A percentile compares a stretch with the other conserved stretches of the same genome.
Conservation (phyloP, 2,797 vertebrate genomes). For the Mycteria americana region DNA sequence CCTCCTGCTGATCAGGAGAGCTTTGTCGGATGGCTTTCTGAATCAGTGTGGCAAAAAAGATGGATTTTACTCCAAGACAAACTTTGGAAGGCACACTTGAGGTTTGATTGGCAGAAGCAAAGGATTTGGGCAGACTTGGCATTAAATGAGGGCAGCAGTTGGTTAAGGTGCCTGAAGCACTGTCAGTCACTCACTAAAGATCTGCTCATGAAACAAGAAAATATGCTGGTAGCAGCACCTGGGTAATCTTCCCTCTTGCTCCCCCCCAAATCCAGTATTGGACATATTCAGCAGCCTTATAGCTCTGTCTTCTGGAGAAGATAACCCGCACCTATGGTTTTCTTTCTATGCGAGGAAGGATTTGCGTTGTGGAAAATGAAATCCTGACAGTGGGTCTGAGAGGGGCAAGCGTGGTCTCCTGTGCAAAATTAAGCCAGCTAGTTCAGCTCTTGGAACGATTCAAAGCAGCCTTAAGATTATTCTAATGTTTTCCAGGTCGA, state of each 20-base stretch:
- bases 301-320: background rate
- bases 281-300: background rate
- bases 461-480: background rate
- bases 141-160: slow-evolving; percentile 7
- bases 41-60: background rate
- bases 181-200: slow-evolving; percentile 16
- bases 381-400: background rate
- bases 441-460: background rate
- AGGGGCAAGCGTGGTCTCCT: background rate
- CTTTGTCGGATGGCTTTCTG: background rate
- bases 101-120: slow-evolving; percentile 15
- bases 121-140: background rate
- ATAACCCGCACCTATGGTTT: background rate
- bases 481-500: background rate
- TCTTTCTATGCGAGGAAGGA: background rate
- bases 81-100: slow-evolving; percentile 2
- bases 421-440: background rate
- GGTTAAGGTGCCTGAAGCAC: slow-evolving; percentile 1
- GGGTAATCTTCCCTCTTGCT: background rate
- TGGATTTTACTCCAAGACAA: background rate
- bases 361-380: background rate
- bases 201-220: background rate
- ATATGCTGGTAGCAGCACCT: background rate
- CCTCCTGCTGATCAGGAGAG: slow-evolving; percentile 15
- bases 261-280: background rate